Evolutionary conservation across 2,797 vertebrate genomes (phyloP).

Genomic region (Sebastes steindachneri): DNA sequence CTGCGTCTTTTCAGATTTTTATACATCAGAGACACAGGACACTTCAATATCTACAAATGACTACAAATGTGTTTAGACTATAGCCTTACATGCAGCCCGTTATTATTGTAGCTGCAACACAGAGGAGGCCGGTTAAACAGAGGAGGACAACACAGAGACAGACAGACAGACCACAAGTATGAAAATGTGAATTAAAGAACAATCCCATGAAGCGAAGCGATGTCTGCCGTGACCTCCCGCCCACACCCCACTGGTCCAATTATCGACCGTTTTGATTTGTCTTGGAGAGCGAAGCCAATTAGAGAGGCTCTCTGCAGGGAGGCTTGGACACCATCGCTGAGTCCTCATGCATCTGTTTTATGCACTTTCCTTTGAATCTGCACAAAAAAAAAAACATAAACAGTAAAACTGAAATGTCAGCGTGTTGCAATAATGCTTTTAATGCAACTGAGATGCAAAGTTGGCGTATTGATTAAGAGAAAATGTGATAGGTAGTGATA

Average conservation of each 20-base stretch:
- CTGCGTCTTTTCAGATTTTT: no score
- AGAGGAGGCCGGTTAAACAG: background rate
- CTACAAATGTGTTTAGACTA: no score
- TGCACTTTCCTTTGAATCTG: background rate
- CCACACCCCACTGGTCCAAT: conserved; percentile 37
- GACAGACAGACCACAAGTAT: background rate
- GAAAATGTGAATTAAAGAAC: conserved; percentile 9
- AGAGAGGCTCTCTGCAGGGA: conserved; percentile 44
- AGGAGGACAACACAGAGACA: background rate
- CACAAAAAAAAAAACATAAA: background rate
- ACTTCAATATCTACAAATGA: no score
- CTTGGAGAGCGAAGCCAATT: conserved; percentile 48
- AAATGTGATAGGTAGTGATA: background rate
- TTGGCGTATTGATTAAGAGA: background rate
- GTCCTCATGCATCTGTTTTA: background rate
- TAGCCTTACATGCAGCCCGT: no score
- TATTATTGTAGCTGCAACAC: no score
- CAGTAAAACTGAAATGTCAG: background rate
- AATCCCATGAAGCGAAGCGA: conserved; percentile 3
- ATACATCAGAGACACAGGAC: no score
- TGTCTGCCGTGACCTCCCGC: conserved; percentile 18
- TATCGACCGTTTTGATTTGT: conserved; percentile 57
- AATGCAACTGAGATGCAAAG: background rate
- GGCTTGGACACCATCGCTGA: conserved; percentile 17
- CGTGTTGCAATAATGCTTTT: background rate